Base-by-base conservation (phyloP, 2,113 vertebrate genomes). In the Cynopterus brachyotis region DNA sequence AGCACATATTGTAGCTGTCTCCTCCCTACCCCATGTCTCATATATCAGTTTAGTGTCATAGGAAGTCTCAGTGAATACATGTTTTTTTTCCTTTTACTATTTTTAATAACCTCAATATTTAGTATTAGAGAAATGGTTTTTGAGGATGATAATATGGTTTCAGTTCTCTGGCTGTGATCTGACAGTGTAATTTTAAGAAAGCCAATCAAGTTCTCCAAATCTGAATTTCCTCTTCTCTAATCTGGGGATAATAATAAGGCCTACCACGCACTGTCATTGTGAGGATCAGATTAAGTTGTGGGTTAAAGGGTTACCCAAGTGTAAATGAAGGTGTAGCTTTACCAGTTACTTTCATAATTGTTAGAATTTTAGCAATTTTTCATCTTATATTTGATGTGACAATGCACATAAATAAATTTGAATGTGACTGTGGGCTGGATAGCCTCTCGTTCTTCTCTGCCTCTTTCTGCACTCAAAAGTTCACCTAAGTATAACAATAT, bases 141-240 rank as follows among this genome's bases (percentile, higher is more conserved):
- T 30, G 28, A 67, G 40, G 66, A 22, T 66, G 24, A 75, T 20
- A 5, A 7, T 62, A 53, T 93, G 28, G 40, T 96, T 91, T 94
- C 53, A 95, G 47, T 93, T 94, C 60, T 40, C 32, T 57, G n/a
- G 17, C 20, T 96, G 32, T 19, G 40, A 75, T 72, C 28, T 60
- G 75, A 42, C 17, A 64, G 24, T 57, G 8, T 83, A 60, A 85
- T 76, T 17, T 82, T 92, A 89, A 35, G 7, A 84, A 96, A 67
- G 37, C 72, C 59, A 72, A 88, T 91, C 26, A 85, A 67, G 53
- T 97, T 97, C 70, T 91, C n/a, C 70, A 91, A 62, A 70, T 91
- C 32, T 78, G 80, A 91, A 91, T 82, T 97, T 97, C 30, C 80
- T 94, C 73, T 94, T 92, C 70, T 94, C 53, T 88, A 47, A 47